A percentile compares a stretch with the other conserved stretches of the same genome.
Conservation (phyloP, 2,888 invertebrate species). For the Drosophila vallismaia region DNA sequence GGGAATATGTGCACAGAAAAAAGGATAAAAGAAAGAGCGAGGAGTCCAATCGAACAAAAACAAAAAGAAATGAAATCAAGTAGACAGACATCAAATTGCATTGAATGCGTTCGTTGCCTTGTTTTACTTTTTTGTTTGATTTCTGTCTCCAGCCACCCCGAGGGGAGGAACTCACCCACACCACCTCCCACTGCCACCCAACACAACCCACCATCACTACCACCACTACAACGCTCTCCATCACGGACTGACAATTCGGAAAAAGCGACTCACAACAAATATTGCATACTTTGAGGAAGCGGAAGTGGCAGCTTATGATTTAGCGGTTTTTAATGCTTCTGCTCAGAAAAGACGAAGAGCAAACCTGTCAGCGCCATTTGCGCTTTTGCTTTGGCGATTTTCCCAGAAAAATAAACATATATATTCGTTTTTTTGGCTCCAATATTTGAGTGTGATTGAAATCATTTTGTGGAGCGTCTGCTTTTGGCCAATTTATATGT, state of each 20-base stretch:
- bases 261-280: slow-evolving; percentile 66
- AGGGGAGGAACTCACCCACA: no score
- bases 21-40: background rate
- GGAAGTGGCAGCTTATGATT: slow-evolving; percentile 72
- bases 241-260: slow-evolving; percentile 54
- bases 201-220: background rate
- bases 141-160: slow-evolving; percentile 18
- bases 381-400: slow-evolving; percentile 44
- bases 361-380: slow-evolving; percentile 67
- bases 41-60: slow-evolving; percentile 21
- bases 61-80: slow-evolving; percentile 22
- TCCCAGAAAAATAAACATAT: slow-evolving; percentile 40
- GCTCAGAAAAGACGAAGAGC: slow-evolving; percentile 18
- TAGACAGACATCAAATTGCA: slow-evolving; percentile 70
- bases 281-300: slow-evolving; percentile 77
- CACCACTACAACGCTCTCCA: background rate
- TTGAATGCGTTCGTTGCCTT: slow-evolving; percentile 68
- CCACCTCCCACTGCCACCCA: no score
- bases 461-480: slow-evolving; percentile 43
- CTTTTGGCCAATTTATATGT: background rate
- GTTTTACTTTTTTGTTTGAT: slow-evolving; percentile 69
- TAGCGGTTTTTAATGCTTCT: slow-evolving; percentile 76
- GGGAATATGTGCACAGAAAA: slow-evolving; percentile 48
- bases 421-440: slow-evolving; percentile 10
- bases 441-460: slow-evolving; percentile 53